A percentile compares a stretch with the other conserved stretches of the same genome.
Evolutionary conservation across 2,888 invertebrate species (phyloP).

Genomic region (Polietes domitor): DNA sequence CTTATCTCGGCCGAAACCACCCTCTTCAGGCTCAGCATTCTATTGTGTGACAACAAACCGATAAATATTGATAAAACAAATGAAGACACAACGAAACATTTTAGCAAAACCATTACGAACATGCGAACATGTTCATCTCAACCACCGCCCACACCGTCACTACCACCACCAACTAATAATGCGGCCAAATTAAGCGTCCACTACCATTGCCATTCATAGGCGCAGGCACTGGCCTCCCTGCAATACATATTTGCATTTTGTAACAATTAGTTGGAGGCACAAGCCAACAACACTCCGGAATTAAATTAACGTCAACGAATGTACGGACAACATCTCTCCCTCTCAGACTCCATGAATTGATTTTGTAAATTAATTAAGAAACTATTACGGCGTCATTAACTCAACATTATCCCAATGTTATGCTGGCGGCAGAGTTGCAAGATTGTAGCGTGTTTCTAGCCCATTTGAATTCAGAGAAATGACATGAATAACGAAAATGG

Average conservation of each 20-base stretch:
- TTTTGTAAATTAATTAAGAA: not conserved
- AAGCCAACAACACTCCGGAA: not conserved
- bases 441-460: too few species aligned
- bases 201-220: too few species aligned
- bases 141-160: too few species aligned
- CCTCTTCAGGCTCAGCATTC: not conserved
- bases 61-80: constrained; percentile 65
- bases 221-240: too few species aligned
- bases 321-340: not conserved
- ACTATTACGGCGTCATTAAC: not conserved
- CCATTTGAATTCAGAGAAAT: not conserved
- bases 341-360: not conserved
- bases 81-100: not conserved
- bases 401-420: not conserved
- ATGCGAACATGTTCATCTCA: too few species aligned
- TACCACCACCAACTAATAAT: too few species aligned
- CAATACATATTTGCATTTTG: constrained; percentile 16
- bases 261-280: not conserved
- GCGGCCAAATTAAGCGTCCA: too few species aligned
- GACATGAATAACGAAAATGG: not conserved
- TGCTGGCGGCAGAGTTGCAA: too few species aligned
- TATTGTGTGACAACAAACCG: constrained; percentile 59
- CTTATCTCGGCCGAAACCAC: not conserved
- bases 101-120: too few species aligned
- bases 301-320: not conserved